Evolutionary conservation across 2,113 vertebrate genomes (phyloP).

Genomic region (Hippolais icterina): DNA sequence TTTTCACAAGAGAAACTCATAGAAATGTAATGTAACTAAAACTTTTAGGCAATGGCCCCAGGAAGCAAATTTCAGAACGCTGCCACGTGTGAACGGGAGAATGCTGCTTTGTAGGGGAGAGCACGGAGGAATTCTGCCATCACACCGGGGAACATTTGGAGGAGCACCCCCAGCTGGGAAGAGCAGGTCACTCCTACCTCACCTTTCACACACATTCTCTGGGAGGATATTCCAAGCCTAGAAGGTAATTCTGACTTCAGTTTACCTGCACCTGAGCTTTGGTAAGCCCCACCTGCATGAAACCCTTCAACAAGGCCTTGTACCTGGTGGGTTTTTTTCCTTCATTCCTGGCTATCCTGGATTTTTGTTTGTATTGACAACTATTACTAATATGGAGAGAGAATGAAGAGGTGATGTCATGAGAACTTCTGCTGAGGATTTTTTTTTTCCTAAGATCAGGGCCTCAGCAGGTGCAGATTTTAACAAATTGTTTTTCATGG

Average conservation of each 20-base stretch:
- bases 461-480: neutral
- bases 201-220: neutral
- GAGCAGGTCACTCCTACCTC: neutral
- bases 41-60: constrained; percentile 37
- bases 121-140: constrained; percentile 74
- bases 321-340: neutral
- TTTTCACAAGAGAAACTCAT: neutral
- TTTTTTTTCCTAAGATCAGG: neutral
- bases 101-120: constrained; percentile 66
- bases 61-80: constrained; percentile 55
- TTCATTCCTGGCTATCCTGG: neutral
- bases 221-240: neutral
- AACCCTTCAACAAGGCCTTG: neutral
- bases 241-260: neutral
- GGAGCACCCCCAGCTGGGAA: constrained; percentile 60
- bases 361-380: neutral
- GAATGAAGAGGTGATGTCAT: neutral
- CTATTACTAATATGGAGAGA: neutral
- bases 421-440: neutral
- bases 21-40: neutral
- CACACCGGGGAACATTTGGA: constrained; percentile 66
- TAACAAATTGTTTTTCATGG: neutral
- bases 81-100: constrained; percentile 73
- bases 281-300: neutral
- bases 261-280: neutral